Conservation (phyloP, 1,140 invertebrate species). For the Platorchestia sp. region DNA sequence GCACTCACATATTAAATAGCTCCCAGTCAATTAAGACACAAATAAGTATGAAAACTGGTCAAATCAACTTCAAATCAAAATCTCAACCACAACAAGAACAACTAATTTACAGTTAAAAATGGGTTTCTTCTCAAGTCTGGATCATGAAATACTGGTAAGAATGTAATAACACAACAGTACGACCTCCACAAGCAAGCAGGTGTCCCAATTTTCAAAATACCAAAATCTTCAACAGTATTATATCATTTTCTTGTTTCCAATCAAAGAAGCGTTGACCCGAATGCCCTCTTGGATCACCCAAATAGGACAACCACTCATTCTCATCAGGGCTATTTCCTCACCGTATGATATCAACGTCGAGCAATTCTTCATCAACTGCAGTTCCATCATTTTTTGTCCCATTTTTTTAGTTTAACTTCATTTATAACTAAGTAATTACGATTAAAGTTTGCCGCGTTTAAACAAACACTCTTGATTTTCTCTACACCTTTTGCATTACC, state of each 20-base stretch:
- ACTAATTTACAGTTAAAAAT: not conserved
- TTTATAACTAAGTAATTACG: no score
- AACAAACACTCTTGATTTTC: no score
- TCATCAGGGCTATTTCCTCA: not conserved
- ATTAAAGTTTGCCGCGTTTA: no score
- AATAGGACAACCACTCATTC: not conserved
- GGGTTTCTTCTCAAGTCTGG: not conserved
- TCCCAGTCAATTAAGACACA: not conserved
- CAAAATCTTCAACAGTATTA: not conserved
- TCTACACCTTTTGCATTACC: no score
- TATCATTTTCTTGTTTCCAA: not conserved
- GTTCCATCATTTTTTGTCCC: not conserved
- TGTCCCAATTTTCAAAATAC: not conserved
- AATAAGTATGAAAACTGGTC: not conserved
- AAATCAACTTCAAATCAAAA: not conserved
- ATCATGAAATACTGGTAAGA: not conserved
- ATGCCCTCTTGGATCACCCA: not conserved
- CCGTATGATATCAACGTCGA: not conserved
- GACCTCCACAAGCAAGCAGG: not conserved
- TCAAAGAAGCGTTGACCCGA: not conserved
- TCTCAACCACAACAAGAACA: no score
- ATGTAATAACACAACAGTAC: not conserved
- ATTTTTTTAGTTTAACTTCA: not conserved
- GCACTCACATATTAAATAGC: not conserved
- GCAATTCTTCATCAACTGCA: not conserved